phyloP scores from a whole-genome alignment of 2,113 vertebrate species.

The Corvus moneduloides region DNA sequence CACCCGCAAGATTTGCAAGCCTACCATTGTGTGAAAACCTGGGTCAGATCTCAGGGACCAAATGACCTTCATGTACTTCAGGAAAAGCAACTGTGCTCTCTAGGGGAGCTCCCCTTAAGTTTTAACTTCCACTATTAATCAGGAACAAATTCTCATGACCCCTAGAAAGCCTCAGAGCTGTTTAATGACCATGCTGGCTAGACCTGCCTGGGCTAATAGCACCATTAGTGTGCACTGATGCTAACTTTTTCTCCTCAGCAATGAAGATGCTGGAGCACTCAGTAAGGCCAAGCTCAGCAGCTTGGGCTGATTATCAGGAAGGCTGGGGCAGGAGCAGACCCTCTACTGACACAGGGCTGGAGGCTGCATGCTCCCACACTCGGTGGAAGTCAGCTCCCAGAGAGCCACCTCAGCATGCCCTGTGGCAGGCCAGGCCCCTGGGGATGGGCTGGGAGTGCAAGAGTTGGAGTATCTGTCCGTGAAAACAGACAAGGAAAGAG shows the following conservation, averaged over 20 bases:
- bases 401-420: background rate
- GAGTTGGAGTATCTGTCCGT: background rate
- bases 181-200: background rate
- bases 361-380: fast-evolving
- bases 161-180: background rate
- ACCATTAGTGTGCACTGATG: background rate
- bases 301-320: background rate
- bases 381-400: background rate
- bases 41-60: background rate
- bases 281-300: background rate
- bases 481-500: background rate
- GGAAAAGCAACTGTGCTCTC: background rate
- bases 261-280: background rate
- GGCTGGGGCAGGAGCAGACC: background rate
- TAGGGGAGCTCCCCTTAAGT: background rate
- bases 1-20: background rate
- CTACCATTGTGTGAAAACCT: background rate
- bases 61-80: background rate
- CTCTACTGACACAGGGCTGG: fast-evolving
- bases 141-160: background rate
- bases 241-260: background rate
- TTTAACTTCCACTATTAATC: background rate
- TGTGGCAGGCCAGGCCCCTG: background rate
- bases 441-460: background rate
- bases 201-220: background rate